Percentiles rank a stretch among this genome's conserved stretches.
phyloP scores from a whole-genome alignment of 2,113 vertebrate species.

The Okapia johnstoni region DNA sequence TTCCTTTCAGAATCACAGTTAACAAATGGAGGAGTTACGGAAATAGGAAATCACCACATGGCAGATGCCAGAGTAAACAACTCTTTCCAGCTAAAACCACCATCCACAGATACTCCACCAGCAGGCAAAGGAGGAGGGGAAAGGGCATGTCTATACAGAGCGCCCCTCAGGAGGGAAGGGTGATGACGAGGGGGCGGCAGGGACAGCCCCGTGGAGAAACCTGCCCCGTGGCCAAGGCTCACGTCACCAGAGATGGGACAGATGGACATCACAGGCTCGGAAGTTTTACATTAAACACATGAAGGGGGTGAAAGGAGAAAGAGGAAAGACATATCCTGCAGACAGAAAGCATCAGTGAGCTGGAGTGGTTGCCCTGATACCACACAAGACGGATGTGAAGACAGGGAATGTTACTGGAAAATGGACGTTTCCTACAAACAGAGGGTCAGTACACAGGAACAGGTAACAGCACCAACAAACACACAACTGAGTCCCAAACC shows the following conservation, averaged over 20 bases:
- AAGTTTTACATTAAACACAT: background rate
- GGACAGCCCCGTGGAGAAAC: background rate
- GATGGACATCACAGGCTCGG: background rate
- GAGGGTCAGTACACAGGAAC: background rate
- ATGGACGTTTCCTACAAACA: background rate
- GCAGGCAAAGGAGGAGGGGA: background rate
- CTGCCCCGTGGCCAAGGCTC: background rate
- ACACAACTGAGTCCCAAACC: background rate
- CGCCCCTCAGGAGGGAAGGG: background rate
- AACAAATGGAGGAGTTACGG: fast-evolving
- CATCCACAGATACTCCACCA: background rate
- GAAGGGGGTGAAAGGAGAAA: background rate
- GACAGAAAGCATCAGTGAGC: background rate
- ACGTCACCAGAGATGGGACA: background rate
- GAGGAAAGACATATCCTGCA: background rate
- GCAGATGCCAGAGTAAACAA: background rate
- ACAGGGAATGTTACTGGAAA: background rate
- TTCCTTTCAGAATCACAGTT: background rate
- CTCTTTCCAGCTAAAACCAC: background rate
- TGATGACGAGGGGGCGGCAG: background rate
- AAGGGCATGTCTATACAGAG: background rate
- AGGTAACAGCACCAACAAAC: fast-evolving
- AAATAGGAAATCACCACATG: background rate
- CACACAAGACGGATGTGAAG: background rate
- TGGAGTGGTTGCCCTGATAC: background rate